phyloP scores from a whole-genome alignment of 1,140 invertebrate species.

The Drusus annulatus region DNA sequence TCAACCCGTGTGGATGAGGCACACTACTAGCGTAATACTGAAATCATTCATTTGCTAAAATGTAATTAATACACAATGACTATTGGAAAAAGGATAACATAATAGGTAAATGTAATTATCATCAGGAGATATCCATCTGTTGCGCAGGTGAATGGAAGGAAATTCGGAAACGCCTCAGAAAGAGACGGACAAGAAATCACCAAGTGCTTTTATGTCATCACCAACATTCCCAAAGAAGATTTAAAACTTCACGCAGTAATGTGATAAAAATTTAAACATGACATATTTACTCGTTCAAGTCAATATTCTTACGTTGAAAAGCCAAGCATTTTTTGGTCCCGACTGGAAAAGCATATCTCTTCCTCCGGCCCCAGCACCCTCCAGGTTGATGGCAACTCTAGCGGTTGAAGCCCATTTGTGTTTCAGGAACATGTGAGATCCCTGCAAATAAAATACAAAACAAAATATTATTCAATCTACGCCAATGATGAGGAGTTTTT shows the following conservation, averaged over 20 bases:
- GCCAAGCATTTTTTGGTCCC: conserved; percentile 77
- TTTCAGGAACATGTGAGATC: conserved; percentile 81
- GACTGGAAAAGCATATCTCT: conserved; percentile 83
- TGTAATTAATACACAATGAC: too few relatives aligned
- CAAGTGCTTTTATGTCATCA: too few relatives aligned
- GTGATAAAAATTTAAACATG: too few relatives aligned
- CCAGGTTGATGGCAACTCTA: conserved; percentile 82
- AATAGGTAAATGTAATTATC: too few relatives aligned
- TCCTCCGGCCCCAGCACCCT: conserved; percentile 83
- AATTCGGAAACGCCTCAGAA: not conserved
- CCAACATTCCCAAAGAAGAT: too few relatives aligned
- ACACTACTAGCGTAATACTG: conserved; percentile 75
- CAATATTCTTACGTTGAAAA: conserved; percentile 66
- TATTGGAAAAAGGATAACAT: too few relatives aligned
- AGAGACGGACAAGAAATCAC: too few relatives aligned
- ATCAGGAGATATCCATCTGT: not conserved
- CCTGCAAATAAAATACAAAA: not conserved
- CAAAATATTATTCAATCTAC: not conserved
- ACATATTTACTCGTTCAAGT: too few relatives aligned
- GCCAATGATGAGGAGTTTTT: not conserved
- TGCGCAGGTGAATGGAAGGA: not conserved
- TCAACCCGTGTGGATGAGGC: conserved; percentile 76
- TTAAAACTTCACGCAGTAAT: too few relatives aligned
- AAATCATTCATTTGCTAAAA: too few relatives aligned
- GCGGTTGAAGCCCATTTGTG: conserved; percentile 81